Evolutionary conservation across 2,113 vertebrate species (phyloP).

Genomic region (Lycocorax pyrrhopterus): DNA sequence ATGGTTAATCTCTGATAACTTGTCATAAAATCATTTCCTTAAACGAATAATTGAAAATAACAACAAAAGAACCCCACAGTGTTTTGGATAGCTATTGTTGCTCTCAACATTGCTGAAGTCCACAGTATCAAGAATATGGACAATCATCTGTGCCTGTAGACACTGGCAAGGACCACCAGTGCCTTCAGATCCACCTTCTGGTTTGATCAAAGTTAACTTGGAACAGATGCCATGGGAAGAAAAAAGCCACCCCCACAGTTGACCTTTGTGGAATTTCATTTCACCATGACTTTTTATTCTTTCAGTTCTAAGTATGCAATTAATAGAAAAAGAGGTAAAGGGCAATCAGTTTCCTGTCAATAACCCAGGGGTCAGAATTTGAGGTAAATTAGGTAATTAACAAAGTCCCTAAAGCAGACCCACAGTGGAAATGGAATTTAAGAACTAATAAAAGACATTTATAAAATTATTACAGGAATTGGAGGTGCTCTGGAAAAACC

Average conservation of each 20-base stretch:
- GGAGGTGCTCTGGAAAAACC: neutral
- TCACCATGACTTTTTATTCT: neutral
- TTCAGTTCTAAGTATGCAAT: conserved; percentile 23
- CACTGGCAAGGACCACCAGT: neutral
- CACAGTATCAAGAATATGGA: neutral
- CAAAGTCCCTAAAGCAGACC: neutral
- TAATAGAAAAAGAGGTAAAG: conserved; percentile 39
- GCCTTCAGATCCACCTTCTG: neutral
- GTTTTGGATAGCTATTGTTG: neutral
- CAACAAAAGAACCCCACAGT: neutral
- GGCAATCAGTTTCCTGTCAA: neutral
- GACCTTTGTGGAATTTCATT: conserved; percentile 55
- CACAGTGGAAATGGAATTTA: neutral
- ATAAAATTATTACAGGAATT: neutral
- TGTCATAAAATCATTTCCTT: neutral
- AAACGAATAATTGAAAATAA: neutral
- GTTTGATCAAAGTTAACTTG: neutral
- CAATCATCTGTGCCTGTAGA: neutral
- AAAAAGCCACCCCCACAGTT: conserved; percentile 33
- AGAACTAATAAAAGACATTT: neutral
- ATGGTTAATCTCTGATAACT: neutral
- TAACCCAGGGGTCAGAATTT: neutral
- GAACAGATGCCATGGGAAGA: neutral
- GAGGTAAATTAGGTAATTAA: conserved; percentile 1
- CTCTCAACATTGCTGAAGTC: neutral